phyloP scores from a whole-genome alignment of 2,888 invertebrate species.

The Acleris literana region DNA sequence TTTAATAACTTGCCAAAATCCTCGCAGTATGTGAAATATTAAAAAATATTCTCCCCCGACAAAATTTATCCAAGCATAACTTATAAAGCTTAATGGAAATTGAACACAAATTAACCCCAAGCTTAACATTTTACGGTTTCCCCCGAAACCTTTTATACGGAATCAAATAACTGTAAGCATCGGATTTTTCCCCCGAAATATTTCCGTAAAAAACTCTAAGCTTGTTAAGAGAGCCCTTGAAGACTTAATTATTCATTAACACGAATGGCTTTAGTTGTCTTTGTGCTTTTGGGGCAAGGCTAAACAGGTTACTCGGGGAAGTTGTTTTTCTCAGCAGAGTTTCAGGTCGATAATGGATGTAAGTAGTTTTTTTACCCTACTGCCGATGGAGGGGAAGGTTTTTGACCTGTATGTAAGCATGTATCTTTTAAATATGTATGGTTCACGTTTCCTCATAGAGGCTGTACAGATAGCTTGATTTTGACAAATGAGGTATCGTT shows the following conservation, averaged over 20 bases:
- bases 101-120: constrained; percentile 14
- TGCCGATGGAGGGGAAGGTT: no score
- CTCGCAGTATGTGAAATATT: no score
- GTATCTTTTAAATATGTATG: no score
- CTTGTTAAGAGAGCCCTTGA: constrained; percentile 17
- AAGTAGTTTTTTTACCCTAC: neutral
- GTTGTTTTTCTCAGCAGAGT: constrained; percentile 10
- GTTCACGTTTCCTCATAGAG: no score
- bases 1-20: no score
- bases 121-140: constrained; percentile 15
- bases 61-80: neutral
- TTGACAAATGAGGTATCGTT: no score
- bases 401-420: no score
- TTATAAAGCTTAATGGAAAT: constrained; percentile 3
- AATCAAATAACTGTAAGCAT: constrained; percentile 8
- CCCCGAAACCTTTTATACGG: constrained; percentile 8
- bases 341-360: neutral
- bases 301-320: constrained; percentile 6
- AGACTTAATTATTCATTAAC: constrained; percentile 29
- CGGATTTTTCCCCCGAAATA: constrained; percentile 12
- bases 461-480: no score
- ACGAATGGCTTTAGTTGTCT: constrained; percentile 17
- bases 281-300: constrained; percentile 15
- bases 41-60: no score
- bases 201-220: constrained; percentile 7